Evolutionary conservation across 2,797 vertebrate genomes (phyloP).

Genomic region (Rousettus madagascariensis): DNA sequence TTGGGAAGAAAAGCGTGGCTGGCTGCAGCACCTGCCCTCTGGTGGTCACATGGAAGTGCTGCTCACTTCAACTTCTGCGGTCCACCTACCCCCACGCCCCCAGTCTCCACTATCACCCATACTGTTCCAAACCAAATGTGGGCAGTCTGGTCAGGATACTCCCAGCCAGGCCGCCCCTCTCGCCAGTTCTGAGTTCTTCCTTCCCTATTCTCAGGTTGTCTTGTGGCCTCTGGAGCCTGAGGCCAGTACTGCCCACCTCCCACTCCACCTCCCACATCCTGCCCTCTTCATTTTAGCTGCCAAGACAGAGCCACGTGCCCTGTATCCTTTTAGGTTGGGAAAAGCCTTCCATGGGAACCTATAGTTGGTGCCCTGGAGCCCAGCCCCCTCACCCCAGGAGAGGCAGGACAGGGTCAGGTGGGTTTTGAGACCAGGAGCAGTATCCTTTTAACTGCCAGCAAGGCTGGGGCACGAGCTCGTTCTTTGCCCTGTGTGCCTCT

Average conservation of each 20-base stretch:
- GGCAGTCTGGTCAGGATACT: neutral
- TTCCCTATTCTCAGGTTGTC: neutral
- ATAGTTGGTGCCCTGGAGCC: neutral
- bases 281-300: neutral
- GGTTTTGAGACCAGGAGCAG: neutral
- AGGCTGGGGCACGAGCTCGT: neutral
- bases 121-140: too few relatives aligned
- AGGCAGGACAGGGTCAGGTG: neutral
- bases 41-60: neutral
- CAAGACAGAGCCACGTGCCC: neutral
- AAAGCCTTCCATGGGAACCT: too few relatives aligned
- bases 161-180: neutral
- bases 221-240: neutral
- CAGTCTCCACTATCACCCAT: accelerated
- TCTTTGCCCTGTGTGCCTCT: neutral
- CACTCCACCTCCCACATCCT: neutral
- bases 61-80: accelerated
- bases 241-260: neutral
- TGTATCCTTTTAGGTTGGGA: neutral
- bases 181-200: neutral
- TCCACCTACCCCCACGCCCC: too few relatives aligned
- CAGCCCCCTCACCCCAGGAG: neutral
- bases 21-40: neutral
- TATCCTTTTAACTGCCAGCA: neutral
- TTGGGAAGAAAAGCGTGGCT: accelerated